Percentiles rank a stretch among this genome's conserved stretches.
These are phyloP conservation scores for Clarias magur DNA, from an alignment of 2,113 vertebrate species.

Conservation along the genomic window DNA sequence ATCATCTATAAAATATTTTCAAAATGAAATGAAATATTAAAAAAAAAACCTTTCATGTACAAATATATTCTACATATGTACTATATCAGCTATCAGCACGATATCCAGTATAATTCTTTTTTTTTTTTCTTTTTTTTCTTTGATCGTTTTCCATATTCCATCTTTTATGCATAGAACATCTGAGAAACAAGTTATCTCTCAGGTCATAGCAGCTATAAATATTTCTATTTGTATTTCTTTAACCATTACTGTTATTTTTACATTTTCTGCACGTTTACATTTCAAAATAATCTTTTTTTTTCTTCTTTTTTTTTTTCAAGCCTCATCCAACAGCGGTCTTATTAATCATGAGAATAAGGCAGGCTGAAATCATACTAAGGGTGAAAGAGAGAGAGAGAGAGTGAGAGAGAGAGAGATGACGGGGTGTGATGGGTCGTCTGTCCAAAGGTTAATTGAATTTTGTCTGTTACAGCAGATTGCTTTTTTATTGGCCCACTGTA, in stretches of 20 bases:
- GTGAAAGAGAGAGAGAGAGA: neutral
- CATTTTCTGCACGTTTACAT: neutral
- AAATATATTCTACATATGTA: neutral
- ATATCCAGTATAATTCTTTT: neutral
- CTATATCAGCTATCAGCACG: neutral
- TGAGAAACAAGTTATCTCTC: too few relatives aligned
- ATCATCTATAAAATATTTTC: too few relatives aligned
- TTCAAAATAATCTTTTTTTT: neutral
- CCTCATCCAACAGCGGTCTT: neutral
- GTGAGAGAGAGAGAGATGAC: constrained; percentile 2
- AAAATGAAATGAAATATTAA: too few relatives aligned
- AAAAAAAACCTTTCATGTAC: too few relatives aligned
- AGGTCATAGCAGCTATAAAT: neutral
- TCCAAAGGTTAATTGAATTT: constrained; percentile 64
- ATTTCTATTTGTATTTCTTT: neutral
- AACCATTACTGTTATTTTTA: neutral
- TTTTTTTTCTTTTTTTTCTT: neutral
- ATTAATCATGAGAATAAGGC: neutral
- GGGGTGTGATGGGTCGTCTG: neutral
- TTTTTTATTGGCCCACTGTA: constrained; percentile 25
- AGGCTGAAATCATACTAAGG: neutral
- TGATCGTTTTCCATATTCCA: neutral
- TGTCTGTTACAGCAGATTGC: constrained; percentile 26
- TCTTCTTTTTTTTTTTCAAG: neutral
- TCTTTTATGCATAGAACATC: neutral